Evolutionary conservation across 35 echinoderm and acorn worm species (phyloP).

Genomic region (Heliocidaris tuberculata): DNA sequence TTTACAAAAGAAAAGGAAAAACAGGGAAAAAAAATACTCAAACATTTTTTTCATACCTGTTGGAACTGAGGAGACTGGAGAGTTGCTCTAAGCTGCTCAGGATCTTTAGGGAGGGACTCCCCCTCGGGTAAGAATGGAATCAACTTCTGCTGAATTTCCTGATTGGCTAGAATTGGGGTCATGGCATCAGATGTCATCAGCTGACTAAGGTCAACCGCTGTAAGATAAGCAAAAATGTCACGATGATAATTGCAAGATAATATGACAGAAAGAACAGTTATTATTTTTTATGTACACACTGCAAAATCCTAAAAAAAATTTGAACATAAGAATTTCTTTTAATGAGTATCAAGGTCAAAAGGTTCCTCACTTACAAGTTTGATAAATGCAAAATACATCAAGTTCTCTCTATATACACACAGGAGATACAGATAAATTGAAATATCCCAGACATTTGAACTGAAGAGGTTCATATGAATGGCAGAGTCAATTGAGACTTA

Average conservation of each 20-base stretch:
- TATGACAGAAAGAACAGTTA: background rate
- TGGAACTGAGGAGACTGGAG: constrained; percentile 96
- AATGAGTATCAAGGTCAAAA: no score
- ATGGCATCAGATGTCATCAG: constrained; percentile 90
- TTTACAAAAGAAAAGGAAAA: background rate
- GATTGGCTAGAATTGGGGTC: constrained; percentile 88
- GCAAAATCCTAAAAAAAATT: no score
- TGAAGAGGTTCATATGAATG: no score
- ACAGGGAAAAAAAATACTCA: background rate
- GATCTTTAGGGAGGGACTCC: constrained; percentile 76
- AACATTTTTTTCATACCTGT: constrained; percentile 63
- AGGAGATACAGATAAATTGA: no score
- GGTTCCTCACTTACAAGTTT: no score
- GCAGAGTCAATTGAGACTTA: no score
- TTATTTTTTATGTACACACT: no score
- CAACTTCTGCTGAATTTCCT: constrained; percentile 82
- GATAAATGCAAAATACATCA: no score
- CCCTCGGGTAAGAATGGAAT: constrained; percentile 89
- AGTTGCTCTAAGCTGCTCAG: constrained; percentile 72
- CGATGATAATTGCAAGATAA: background rate
- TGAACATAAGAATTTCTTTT: no score
- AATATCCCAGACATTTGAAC: no score
- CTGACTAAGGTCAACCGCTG: constrained; percentile 81
- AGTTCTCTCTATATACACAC: no score
- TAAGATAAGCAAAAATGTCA: background rate